These are phyloP conservation scores for Halcyon chelicuti DNA, from an alignment of 2,797 vertebrate species.

Conservation along the genomic window DNA sequence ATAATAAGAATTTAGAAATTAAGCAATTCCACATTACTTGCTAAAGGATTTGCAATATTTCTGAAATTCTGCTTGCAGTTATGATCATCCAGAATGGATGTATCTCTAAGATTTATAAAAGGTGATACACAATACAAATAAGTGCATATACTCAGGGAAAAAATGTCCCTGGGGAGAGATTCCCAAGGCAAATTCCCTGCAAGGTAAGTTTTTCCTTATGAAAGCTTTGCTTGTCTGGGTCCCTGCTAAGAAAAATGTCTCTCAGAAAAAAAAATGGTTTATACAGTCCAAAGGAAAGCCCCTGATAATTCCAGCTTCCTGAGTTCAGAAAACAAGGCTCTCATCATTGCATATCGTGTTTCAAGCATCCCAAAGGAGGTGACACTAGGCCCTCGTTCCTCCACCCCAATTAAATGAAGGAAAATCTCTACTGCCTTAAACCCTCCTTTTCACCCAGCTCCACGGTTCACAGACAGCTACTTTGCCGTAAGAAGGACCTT, in stretches of 20 bases:
- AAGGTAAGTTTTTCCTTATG: not conserved
- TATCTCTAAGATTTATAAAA: not conserved
- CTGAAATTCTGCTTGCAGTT: not conserved
- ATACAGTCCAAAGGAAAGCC: not conserved
- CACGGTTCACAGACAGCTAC: not conserved
- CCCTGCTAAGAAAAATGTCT: conserved; percentile 5
- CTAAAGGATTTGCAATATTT: not conserved
- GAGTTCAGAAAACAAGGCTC: not conserved
- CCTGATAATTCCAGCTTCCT: conserved; percentile 10
- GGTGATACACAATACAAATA: not conserved
- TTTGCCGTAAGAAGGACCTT: not conserved
- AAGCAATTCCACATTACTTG: not conserved
- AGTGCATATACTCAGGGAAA: not conserved
- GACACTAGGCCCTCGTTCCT: conserved; percentile 10
- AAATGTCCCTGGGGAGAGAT: not conserved
- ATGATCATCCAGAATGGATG: not conserved
- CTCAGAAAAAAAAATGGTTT: not conserved
- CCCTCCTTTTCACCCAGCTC: not conserved
- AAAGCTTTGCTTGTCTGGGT: not conserved
- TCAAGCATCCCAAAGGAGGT: conserved; percentile 27
- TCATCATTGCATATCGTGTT: not conserved
- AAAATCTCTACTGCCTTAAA: not conserved
- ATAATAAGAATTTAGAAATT: not conserved
- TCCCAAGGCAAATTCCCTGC: not conserved
- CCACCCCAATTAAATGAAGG: conserved; percentile 1